Evolutionary conservation across 1,140 invertebrate species (phyloP).

Genomic region (Aphaenogaster ashmeadi): DNA sequence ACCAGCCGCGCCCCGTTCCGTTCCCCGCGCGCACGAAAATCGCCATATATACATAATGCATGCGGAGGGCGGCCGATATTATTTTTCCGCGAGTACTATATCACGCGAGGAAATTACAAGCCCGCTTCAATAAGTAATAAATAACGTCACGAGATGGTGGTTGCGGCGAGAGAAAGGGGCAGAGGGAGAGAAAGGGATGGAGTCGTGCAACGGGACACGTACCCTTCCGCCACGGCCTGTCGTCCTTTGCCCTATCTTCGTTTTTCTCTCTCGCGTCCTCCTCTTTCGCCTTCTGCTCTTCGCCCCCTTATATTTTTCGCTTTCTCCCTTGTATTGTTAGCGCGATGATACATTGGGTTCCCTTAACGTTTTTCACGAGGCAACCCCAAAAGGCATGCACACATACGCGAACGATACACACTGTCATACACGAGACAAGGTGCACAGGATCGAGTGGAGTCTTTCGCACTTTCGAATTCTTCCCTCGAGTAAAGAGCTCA

Average conservation of each 20-base stretch:
- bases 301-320: neutral
- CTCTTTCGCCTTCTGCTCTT: constrained; percentile 5
- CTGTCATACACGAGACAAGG: neutral
- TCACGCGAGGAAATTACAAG: constrained; percentile 82
- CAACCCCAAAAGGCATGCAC: constrained; percentile 57
- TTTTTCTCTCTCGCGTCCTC: neutral
- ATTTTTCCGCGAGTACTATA: constrained; percentile 80
- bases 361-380: constrained; percentile 56
- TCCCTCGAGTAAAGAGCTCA: constrained; percentile 61
- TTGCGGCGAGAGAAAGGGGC: neutral
- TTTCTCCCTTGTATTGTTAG: constrained; percentile 69
- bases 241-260: constrained; percentile 25
- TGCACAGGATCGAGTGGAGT: constrained; percentile 33
- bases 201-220: constrained; percentile 56
- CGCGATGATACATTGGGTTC: constrained; percentile 74
- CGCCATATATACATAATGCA: constrained; percentile 77
- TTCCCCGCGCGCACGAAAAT: constrained; percentile 13
- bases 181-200: constrained; percentile 21
- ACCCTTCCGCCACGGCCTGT: constrained; percentile 30
- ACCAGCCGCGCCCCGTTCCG: constrained; percentile 4
- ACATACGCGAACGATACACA: constrained; percentile 33
- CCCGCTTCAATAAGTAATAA: constrained; percentile 84
- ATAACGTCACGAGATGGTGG: constrained; percentile 75
- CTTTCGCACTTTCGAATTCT: constrained; percentile 69
- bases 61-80: constrained; percentile 76